A percentile compares a stretch with the other conserved stretches of the same genome.
phyloP scores from a whole-genome alignment of 2,888 invertebrate species.

The Stomorhina lunata region DNA sequence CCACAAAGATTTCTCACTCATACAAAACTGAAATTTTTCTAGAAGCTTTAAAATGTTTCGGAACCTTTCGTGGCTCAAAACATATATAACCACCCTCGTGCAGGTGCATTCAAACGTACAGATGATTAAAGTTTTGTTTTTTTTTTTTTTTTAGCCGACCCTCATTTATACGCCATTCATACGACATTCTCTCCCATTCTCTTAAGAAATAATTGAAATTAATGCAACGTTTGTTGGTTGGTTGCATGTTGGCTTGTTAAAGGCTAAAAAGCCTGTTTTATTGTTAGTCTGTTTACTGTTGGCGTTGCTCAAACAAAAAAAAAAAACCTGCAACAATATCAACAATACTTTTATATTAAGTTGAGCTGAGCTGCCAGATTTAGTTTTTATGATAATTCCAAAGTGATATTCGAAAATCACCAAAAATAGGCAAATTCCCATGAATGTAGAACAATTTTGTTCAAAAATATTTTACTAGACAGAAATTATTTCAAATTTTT shows the following conservation, averaged over 20 bases:
- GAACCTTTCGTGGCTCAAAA: background rate
- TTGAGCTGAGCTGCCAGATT: too few species aligned
- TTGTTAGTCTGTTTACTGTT: conserved; percentile 11
- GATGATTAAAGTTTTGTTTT: conserved; percentile 17
- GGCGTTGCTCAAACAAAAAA: background rate
- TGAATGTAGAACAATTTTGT: too few species aligned
- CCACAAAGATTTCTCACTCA: too few species aligned
- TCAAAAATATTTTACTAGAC: too few species aligned
- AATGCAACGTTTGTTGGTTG: conserved; percentile 26
- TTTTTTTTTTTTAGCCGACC: background rate
- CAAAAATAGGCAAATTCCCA: too few species aligned
- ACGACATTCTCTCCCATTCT: background rate
- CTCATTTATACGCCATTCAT: background rate
- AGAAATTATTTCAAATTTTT: too few species aligned
- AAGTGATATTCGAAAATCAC: too few species aligned
- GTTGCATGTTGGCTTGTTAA: conserved; percentile 24
- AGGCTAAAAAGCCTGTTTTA: conserved; percentile 47
- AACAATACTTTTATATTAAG: background rate
- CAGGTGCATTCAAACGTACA: conserved; percentile 2
- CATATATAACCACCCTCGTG: background rate
- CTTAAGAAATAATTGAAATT: conserved; percentile 28
- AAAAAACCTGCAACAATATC: conserved; percentile 38
- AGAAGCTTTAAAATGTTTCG: too few species aligned
- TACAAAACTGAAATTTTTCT: too few species aligned
- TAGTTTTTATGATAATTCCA: too few species aligned